phyloP scores from a whole-genome alignment of 2,888 invertebrate genomes.

The Gibbula magus region DNA sequence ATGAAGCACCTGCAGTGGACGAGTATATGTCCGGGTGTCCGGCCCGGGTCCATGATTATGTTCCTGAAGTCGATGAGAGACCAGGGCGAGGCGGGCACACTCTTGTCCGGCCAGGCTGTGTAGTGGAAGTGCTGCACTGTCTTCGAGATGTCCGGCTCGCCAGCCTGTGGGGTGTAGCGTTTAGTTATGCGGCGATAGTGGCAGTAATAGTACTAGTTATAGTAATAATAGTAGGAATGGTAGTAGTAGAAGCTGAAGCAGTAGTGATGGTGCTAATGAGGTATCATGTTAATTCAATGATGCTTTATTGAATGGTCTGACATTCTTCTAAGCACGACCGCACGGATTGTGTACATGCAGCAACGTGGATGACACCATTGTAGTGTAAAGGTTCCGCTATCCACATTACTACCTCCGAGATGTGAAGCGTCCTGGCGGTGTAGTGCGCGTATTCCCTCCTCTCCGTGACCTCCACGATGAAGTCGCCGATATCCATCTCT shows the following conservation, averaged over 20 bases:
- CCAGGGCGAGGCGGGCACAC: neutral
- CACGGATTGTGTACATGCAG: too few relatives aligned
- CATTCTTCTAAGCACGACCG: too few relatives aligned
- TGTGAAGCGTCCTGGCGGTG: conserved; percentile 3
- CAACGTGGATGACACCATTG: too few relatives aligned
- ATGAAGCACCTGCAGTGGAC: conserved; percentile 21
- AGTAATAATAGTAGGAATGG: too few relatives aligned
- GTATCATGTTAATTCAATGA: too few relatives aligned
- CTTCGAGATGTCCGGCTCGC: neutral
- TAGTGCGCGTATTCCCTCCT: neutral
- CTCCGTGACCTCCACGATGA: neutral
- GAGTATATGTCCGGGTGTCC: conserved; percentile 6
- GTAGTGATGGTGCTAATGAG: too few relatives aligned
- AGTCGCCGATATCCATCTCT: neutral
- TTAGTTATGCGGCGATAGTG: too few relatives aligned
- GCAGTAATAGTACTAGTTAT: too few relatives aligned
- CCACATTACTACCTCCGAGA: neutral
- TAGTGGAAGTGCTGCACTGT: conserved; percentile 17
- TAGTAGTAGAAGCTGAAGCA: too few relatives aligned
- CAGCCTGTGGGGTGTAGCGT: too few relatives aligned
- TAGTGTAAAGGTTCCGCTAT: too few relatives aligned
- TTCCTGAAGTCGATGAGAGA: conserved; percentile 25
- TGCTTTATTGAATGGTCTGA: too few relatives aligned
- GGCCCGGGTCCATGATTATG: neutral
- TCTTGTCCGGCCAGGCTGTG: conserved; percentile 25